Conservation (phyloP, 2,797 vertebrate species). For the Myotis vivesi region DNA sequence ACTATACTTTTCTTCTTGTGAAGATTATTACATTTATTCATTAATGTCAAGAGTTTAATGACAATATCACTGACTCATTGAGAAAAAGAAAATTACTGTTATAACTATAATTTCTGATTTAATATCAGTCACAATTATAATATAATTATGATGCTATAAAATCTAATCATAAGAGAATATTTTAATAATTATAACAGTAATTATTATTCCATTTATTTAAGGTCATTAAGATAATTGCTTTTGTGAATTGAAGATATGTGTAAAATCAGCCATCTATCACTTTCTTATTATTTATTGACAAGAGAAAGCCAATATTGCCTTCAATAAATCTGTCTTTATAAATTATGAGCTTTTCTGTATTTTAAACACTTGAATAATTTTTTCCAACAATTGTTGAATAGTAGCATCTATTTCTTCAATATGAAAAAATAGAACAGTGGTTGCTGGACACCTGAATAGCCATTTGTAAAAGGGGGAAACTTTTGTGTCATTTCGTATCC, state of each 20-base stretch:
- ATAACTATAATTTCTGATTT: constrained; percentile 40
- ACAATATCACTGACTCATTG: background rate
- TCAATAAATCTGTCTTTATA: constrained; percentile 9
- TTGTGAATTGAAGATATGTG: constrained; percentile 5
- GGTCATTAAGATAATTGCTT: background rate
- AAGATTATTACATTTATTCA: constrained; percentile 42
- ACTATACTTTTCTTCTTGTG: background rate
- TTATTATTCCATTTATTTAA: constrained; percentile 28
- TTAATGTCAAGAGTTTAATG: constrained; percentile 48
- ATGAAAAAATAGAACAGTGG: background rate
- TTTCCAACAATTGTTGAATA: background rate
- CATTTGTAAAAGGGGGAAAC: background rate
- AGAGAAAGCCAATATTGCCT: background rate
- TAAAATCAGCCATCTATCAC: constrained; percentile 28
- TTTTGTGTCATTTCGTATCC: background rate
- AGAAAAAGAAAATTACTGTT: constrained; percentile 49
- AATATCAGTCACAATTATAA: constrained; percentile 1
- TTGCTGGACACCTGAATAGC: background rate
- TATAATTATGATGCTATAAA: constrained; percentile 32
- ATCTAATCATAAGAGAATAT: constrained; percentile 4
- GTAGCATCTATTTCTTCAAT: background rate
- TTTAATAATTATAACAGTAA: constrained; percentile 35
- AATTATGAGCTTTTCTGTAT: background rate
- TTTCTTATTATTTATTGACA: constrained; percentile 39
- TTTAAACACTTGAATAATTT: constrained; percentile 2